Evolutionary conservation across 2,888 invertebrate species (phyloP), one percentile per base, ranked within the genome.

Genomic region (Diaprepes abbreviatus): DNA sequence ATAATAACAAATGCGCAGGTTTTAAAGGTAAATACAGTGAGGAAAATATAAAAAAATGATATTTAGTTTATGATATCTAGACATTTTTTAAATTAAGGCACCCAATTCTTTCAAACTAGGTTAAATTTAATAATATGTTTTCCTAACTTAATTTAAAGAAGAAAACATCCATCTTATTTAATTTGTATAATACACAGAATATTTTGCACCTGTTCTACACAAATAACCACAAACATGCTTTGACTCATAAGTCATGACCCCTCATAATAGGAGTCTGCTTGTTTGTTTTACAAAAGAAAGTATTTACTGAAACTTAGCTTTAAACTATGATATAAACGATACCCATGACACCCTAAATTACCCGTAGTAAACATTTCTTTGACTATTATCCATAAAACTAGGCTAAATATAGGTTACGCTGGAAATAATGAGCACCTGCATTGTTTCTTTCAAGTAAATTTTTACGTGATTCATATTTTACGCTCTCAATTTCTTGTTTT

Each of bases 381-480:
- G 14, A 28, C 48, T 50, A 50, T 54, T 35, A 17, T 28, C 35
- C 35, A 60, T 31, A 63, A 48, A 66, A 59, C 59, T 58, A 59
- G 66, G 59, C 48, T 66, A 66, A 66, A 52, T 57, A 66, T 66
- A 66, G 66, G 36, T 59, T 66, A 59, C 52, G 17, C n/a, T n/a
- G 38, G 19, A 52, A 48, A 59, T 66, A 66, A 59, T 58, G 52
- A 50, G 40, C 66, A 66, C 66, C 66, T 66, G 59, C 45, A 66
- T 66, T 57, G 66, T 66, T 66, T 50, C 66, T 38, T 45, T 58
- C 17, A 21, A 28, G 59, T 48, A 59, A 59, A 59, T 66, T 59
- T 66, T 66, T 58, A 52, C 62, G 48, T 63, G 63, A 57, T 62
- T 69, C 64, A 58, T 64, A 64, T 55, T 63, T 55, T 58, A 64